Conservation (phyloP, 2,888 invertebrate species). For the Baronia brevicornis region DNA sequence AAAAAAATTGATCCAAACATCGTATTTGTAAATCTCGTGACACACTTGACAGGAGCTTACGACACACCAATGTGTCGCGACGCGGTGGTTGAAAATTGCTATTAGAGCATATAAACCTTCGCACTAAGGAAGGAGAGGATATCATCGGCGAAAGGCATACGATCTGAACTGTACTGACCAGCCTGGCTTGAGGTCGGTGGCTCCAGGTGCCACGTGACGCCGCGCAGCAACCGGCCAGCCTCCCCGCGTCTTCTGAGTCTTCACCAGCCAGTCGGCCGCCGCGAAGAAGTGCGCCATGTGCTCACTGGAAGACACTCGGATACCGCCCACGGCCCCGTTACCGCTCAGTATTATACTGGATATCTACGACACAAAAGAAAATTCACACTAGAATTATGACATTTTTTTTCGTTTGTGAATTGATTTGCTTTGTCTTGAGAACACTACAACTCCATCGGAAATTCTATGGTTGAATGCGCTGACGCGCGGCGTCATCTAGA, state of each 20-base stretch:
- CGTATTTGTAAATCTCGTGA: not conserved
- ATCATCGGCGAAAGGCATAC: not conserved
- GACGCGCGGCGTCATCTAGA: too few relatives aligned
- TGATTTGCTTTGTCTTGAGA: not conserved
- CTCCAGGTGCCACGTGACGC: slow-evolving; percentile 82
- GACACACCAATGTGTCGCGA: too few relatives aligned
- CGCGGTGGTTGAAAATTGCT: too few relatives aligned
- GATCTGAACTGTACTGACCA: slow-evolving; percentile 80
- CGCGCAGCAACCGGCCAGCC: slow-evolving; percentile 98
- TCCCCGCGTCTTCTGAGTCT: slow-evolving; percentile 85
- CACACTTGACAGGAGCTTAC: too few relatives aligned
- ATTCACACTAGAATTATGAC: too few relatives aligned
- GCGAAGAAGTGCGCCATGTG: slow-evolving; percentile 94
- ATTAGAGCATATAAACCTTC: too few relatives aligned
- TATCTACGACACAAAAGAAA: slow-evolving; percentile 47
- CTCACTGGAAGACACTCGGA: slow-evolving; percentile 86
- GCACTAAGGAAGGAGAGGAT: too few relatives aligned
- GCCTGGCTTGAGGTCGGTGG: slow-evolving; percentile 87
- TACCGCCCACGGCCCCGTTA: slow-evolving; percentile 83
- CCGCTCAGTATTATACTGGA: slow-evolving; percentile 81
- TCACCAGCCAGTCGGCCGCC: slow-evolving; percentile 94
- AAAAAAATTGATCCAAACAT: too few relatives aligned
- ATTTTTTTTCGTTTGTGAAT: too few relatives aligned
- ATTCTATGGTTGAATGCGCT: too few relatives aligned
- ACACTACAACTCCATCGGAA: not conserved